Evolutionary conservation across 2,888 invertebrate genomes (phyloP).

Genomic region (Trissoscelio sp.): DNA sequence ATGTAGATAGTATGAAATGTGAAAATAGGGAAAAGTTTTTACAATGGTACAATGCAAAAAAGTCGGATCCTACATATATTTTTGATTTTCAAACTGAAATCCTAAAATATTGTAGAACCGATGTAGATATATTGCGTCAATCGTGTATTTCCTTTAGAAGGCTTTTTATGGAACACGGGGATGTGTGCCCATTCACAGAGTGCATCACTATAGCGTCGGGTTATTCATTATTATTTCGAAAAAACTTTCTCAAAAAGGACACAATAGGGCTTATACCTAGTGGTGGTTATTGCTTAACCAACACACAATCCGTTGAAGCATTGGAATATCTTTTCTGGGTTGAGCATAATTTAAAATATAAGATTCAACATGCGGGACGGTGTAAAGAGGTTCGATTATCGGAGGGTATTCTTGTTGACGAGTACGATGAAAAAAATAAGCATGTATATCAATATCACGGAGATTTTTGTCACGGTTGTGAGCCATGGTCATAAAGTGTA

Average conservation of each 20-base stretch:
- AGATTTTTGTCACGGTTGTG: not conserved
- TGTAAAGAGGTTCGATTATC: not conserved
- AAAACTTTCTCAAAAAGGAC: not conserved
- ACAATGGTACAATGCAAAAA: not conserved
- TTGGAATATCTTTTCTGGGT: not conserved
- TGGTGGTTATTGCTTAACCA: not conserved
- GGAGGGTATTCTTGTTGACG: not conserved
- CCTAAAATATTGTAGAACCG: not conserved
- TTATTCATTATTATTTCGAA: not conserved
- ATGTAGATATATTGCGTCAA: not conserved
- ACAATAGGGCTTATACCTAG: not conserved
- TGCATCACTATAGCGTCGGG: constrained; percentile 6
- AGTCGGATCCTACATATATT: not conserved
- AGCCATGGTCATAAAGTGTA: too few species aligned
- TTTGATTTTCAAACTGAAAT: constrained; percentile 12
- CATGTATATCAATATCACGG: not conserved
- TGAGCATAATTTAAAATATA: not conserved
- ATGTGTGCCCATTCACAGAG: not conserved
- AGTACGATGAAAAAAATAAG: not conserved
- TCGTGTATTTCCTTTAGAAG: not conserved
- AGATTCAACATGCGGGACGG: not conserved
- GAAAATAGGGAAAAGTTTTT: not conserved
- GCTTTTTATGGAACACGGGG: not conserved
- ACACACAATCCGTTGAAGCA: not conserved
- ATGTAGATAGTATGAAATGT: not conserved